Percentiles rank a stretch among this genome's conserved stretches.
Conservation (phyloP, 2,888 invertebrate genomes). For the Hemistola chrysoprasaria region DNA sequence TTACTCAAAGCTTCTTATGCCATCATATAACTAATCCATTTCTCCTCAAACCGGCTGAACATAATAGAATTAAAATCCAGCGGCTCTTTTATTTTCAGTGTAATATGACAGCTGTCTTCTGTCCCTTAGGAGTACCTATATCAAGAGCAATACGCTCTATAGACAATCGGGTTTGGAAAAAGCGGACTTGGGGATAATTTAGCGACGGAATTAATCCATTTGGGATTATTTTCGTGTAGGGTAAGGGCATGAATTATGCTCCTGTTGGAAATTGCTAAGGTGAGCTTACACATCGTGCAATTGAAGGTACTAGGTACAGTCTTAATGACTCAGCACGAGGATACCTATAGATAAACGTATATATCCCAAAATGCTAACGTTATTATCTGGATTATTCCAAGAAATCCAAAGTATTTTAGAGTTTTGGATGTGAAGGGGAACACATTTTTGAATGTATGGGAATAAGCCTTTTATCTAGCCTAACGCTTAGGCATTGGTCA, state of each 20-base stretch:
- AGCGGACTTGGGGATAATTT: conserved; percentile 43
- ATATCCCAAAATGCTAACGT: too few species aligned
- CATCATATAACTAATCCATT: too few species aligned
- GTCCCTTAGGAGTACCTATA: conserved; percentile 14
- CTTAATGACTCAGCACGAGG: too few species aligned
- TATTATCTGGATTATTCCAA: too few species aligned
- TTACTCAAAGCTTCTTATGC: too few species aligned
- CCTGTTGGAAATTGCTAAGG: conserved; percentile 18
- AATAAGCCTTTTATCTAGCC: too few species aligned
- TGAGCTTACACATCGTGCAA: conserved; percentile 12
- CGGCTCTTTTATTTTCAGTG: conserved; percentile 13
- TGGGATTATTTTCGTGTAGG: conserved; percentile 45
- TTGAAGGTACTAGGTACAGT: too few species aligned
- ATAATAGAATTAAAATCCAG: conserved; percentile 16
- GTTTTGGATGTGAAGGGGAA: too few species aligned
- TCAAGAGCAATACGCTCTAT: conserved; percentile 21
- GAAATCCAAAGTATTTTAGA: too few species aligned
- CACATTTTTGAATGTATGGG: too few species aligned
- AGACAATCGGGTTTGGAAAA: conserved; percentile 33
- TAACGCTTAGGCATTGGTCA: too few species aligned
- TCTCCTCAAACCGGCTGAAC: conserved; percentile 1
- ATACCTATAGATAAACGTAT: too few species aligned
- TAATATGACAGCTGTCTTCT: conserved; percentile 21
- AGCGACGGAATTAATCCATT: conserved; percentile 48
- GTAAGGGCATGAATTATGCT: conserved; percentile 23